Base-by-base conservation (phyloP, 2,797 vertebrate species). In the Coccyzus lansbergi region DNA sequence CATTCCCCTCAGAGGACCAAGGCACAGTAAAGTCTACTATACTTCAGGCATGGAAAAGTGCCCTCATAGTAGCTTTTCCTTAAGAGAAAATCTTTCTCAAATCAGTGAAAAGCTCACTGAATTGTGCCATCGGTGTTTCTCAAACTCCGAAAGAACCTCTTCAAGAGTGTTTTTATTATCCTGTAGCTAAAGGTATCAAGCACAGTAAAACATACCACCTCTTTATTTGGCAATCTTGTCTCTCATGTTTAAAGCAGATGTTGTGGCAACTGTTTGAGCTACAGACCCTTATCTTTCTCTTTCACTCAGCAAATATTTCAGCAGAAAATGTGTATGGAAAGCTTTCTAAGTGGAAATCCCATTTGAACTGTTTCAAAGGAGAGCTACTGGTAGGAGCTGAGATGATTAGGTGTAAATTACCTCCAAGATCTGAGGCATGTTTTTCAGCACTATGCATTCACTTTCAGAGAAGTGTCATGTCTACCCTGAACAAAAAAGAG, bases 381-480 rank as follows among this genome's bases (percentile, higher is more conserved):
- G 95, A 95, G 82, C 88, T 96, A 95, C 82, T 94, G 88, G 90
- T 85, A 88, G 83, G 55, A 91, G 46, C 74, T 38, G 49, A 96
- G 85, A 93, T 90, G 71, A 83, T 96, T 92, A 91, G 77, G 76
- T 92, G 71, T 90, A 96, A 96, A 96, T 96, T 95, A 95, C 62
- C 22, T 58, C n/a, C 63, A 94, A 80, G 79, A 97, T 95, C 65
- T 85, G 72, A 96, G 75, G 72, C 4, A 15, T 52, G 62, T 67
- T 94, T 97, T 93, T 96, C 86, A 92, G 84, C 63, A 92, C 72
- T 84, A 51, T 52, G 69, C 80, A 81, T 92, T 95, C 56, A 75
- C 44, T 92, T 79, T 87, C 53, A 82, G 81, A 88, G 62, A 91
- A 83, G 31, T 85, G 83, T 53, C 86, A 46, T 8, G 19, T 86